Evolutionary conservation across 2,113 vertebrate species (phyloP), one percentile per base, ranked within the genome.

Genomic region (Cnemophilus loriae): DNA sequence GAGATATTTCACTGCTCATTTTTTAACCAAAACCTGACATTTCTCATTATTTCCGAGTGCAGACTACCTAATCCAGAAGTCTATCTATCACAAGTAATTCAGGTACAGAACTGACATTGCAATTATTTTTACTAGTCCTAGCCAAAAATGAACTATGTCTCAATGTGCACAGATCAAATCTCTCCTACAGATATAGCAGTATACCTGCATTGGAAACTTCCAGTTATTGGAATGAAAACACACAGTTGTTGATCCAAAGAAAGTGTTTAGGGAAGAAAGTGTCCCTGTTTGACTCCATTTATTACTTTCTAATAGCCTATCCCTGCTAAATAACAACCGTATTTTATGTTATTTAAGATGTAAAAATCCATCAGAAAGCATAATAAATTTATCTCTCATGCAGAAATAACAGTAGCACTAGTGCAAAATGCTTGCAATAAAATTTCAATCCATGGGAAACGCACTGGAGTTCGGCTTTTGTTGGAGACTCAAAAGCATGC

Each of bases 21-120:
- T 97, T 96, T 97, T 89, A 97, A 84, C 90, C 86, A 93, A 96
- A 96, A 76, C 69, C 80, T 95, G 96, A 95, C 96, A 96, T 94
- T 92, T 96, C 96, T 96, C 88, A 79, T 96, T 92, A 96, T 93
- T 96, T 93, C 84, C 21, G 13, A 95, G 86, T 39, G 83, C 73
- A 93, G 49, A 78, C 80, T 93, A 88, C 64, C 90, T 94, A 96
- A 95, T 95, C 88, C 96, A 89, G 80, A 94, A 95, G 92, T 93
- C 53, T 73, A 93, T 94, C 95, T 95, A 95, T 96, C 94, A 94
- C 84, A 73, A 90, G 73, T 75, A 96, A 94, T 84, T 92, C 95
- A 87, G 76, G 92, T 89, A 90, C 37, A 89, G 92, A 93, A 97
- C 73, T 94, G 96, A 95, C 95, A 94, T 13, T 42, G 60, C 76